Conservation (phyloP, 2,888 invertebrate genomes). For the Megalurothrips usitatus region DNA sequence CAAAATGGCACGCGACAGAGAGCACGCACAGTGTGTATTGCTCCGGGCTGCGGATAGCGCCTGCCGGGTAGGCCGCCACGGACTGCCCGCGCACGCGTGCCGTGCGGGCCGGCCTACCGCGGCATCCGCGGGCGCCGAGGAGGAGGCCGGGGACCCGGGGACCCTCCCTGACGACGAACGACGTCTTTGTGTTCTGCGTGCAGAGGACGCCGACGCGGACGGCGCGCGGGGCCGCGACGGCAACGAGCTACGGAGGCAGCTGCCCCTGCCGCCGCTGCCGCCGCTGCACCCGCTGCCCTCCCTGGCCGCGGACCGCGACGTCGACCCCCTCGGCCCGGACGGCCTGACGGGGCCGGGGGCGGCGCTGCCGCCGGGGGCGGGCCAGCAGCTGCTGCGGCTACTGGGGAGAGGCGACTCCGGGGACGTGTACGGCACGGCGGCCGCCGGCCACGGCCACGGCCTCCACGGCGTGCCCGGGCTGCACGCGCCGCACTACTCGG, state of each 20-base stretch:
- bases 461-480: not conserved
- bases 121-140: no score
- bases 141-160: no score
- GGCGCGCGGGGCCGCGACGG: not conserved
- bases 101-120: no score
- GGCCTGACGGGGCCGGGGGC: not conserved
- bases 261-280: constrained; percentile 22
- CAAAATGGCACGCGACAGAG: no score
- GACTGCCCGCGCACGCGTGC: no score
- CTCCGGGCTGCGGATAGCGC: no score
- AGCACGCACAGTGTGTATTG: no score
- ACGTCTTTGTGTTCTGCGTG: not conserved
- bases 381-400: not conserved
- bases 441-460: not conserved
- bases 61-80: no score
- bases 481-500: constrained; percentile 2
- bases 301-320: constrained; percentile 21
- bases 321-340: constrained; percentile 17
- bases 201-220: not conserved
- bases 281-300: constrained; percentile 18
- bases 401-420: not conserved
- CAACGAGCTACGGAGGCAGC: constrained; percentile 29
- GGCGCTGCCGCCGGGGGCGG: not conserved
- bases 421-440: not conserved
- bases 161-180: no score